Evolutionary conservation across 2,888 invertebrate species (phyloP), one percentile per base, ranked within the genome.

Genomic region (Tineola bisselliella): DNA sequence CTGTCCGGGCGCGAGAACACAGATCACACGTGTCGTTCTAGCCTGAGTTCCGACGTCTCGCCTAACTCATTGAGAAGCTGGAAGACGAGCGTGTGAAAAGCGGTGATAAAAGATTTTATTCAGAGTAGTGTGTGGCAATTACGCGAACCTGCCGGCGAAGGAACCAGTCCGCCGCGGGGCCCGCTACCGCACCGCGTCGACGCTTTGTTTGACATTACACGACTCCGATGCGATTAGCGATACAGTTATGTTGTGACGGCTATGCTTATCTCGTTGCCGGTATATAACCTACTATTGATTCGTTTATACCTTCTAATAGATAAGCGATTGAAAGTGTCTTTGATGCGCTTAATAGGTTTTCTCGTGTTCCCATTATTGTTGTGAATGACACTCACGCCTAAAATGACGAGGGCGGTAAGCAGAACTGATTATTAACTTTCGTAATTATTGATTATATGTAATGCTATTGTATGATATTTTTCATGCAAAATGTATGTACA

Each of bases 211-310:
- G 76, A 72, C 76, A 76, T 76, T 76, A 76, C 74, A 74, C 74
- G 72, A 73, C 71, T 73, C 71, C 78, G 80, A 81, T 80, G 79
- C 75, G 77, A 78, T 81, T 80, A 79, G 75, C 74, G 81, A 76
- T 79, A 78, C 82, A 76, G 79, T 80, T 82, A 79, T 77, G 76
- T 77, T 80, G 77, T 81, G 81, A 80, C 79, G 76, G 76, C 70
- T 54, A 54, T 63, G 72, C 71, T 77, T 79, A 79, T 79, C 79
- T 77, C 68, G 67, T 48, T 25, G 54, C 18, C 54, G 54, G 54
- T 25, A 17, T 18, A 52, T 54, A 54, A 25, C 54, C 54, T 54
- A 54, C 54, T 54, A 54, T 54, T 54, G 54, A 54, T 25, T 54
- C 25, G 54, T 19, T 54, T 54, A 18, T 54, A 25, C 54, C 19